phyloP scores from a whole-genome alignment of 2,113 vertebrate genomes.

The Xiphophorus maculatus region DNA sequence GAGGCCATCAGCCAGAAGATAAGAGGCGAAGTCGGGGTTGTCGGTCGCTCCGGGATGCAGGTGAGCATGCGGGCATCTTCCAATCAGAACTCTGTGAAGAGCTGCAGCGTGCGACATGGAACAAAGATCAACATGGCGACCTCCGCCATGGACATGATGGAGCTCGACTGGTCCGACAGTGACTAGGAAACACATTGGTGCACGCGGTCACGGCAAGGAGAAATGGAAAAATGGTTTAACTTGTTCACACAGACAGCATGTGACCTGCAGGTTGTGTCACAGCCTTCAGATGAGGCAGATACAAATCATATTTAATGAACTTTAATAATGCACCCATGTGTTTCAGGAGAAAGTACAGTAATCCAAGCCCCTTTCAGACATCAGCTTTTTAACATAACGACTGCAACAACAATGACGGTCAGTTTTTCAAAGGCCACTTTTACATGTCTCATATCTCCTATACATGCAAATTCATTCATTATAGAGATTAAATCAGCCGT shows the following conservation, averaged over 20 bases:
- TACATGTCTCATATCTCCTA: not conserved
- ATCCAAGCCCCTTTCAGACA: slow-evolving; percentile 6
- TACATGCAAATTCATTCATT: not conserved
- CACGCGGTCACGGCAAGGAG: slow-evolving; percentile 19
- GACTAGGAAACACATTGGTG: slow-evolving; percentile 70
- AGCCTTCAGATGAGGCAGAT: slow-evolving; percentile 44
- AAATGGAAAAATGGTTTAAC: slow-evolving; percentile 34
- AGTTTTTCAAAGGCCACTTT: not conserved
- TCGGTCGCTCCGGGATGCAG: slow-evolving; percentile 92
- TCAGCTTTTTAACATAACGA: not conserved
- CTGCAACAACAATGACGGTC: not conserved
- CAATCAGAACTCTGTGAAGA: slow-evolving; percentile 98
- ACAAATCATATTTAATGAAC: slow-evolving; percentile 58
- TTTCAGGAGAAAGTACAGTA: slow-evolving; percentile 63
- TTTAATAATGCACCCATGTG: slow-evolving; percentile 48
- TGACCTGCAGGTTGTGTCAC: slow-evolving; percentile 50
- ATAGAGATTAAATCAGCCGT: not conserved
- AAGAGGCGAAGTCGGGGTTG: slow-evolving; percentile 78
- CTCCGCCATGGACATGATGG: slow-evolving; percentile 89
- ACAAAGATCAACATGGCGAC: slow-evolving; percentile 92
- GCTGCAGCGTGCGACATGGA: slow-evolving; percentile 91
- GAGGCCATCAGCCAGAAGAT: slow-evolving; percentile 70
- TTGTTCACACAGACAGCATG: slow-evolving; percentile 44
- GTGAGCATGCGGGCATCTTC: slow-evolving; percentile 92
- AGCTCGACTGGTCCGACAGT: slow-evolving; percentile 93